A percentile compares a stretch with the other conserved stretches of the same genome.
Conservation (phyloP, 2,888 invertebrate species). For the Vesta saturnalis region DNA sequence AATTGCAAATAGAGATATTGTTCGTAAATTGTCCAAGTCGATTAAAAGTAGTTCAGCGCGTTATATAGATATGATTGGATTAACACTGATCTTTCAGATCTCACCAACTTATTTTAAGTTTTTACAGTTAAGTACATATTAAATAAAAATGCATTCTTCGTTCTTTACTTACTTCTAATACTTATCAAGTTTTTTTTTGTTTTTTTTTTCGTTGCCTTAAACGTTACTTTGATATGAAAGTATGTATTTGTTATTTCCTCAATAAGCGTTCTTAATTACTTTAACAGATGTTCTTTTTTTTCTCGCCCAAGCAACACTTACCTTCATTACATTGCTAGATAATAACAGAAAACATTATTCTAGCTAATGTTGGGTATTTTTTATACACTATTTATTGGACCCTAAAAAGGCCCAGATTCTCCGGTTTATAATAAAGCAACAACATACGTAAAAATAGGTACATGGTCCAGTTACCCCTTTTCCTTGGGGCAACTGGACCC, state of each 20-base stretch:
- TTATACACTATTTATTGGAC: neutral
- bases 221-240: neutral
- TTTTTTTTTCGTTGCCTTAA: neutral
- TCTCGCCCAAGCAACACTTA: too few relatives aligned
- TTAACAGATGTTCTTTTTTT: neutral
- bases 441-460: too few relatives aligned
- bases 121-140: neutral
- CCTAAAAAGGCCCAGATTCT: neutral
- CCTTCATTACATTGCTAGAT: too few relatives aligned
- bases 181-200: too few relatives aligned
- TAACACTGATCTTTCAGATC: too few relatives aligned
- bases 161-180: neutral
- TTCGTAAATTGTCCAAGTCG: too few relatives aligned
- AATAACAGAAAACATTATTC: too few relatives aligned
- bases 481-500: neutral
- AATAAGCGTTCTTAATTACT: neutral
- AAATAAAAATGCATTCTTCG: neutral
- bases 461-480: neutral
- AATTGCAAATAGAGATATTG: too few relatives aligned
- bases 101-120: too few relatives aligned
- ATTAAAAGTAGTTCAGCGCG: too few relatives aligned
- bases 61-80: too few relatives aligned
- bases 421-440: neutral
- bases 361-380: neutral
- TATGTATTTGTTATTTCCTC: neutral